Evolutionary conservation across 2,888 invertebrate genomes (phyloP), one percentile per base, ranked within the genome.

Genomic region (Pseudococcus longispinus): DNA sequence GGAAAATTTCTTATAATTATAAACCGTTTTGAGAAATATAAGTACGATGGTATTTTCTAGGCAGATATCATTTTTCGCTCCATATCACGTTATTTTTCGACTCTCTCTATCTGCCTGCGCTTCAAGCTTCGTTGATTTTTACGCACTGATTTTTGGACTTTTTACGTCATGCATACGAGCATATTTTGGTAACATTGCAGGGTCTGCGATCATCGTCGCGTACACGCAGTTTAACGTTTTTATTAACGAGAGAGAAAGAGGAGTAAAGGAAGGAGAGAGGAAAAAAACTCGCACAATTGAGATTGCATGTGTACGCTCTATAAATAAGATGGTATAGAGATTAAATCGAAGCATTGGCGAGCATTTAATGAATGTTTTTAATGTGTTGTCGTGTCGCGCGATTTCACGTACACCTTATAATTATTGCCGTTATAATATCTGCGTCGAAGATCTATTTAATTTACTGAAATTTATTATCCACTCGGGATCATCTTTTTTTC

Each of bases 101-200:
- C 77, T 32, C 55, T 86, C 51, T 77, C 85, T 60, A 37, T 29
- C 29, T 18, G 77, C 60, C 60, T 8, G 23, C 23, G 77, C 74
- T 70, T 87, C 80, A 80, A 32, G 84, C 87, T 87, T 89, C 60
- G 87, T 74, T 87, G 84, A 87, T 87, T 87, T 87, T 74, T 83
- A 83, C 87, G 87, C 87, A 87, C 87, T 87, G 87, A 87, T 87
- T 87, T 87, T 83, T 51, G 86, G 77, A 37, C 42, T 29, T 70
- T 70, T 80, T 80, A 80, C 42, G 77, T 80, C 77, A 80, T 80
- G 70, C 70, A 80, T 80, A 80, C 37, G 42, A 32, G 20, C 29
- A 80, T 37, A 20, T 80, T 80, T 80, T 42, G 77, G 77, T 80
- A 74, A 74, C 74, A 18, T 65, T 6, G 55, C 13, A 13, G 18